Conservation (phyloP, 2,113 vertebrate genomes). For the Muntiacus muntjak region DNA sequence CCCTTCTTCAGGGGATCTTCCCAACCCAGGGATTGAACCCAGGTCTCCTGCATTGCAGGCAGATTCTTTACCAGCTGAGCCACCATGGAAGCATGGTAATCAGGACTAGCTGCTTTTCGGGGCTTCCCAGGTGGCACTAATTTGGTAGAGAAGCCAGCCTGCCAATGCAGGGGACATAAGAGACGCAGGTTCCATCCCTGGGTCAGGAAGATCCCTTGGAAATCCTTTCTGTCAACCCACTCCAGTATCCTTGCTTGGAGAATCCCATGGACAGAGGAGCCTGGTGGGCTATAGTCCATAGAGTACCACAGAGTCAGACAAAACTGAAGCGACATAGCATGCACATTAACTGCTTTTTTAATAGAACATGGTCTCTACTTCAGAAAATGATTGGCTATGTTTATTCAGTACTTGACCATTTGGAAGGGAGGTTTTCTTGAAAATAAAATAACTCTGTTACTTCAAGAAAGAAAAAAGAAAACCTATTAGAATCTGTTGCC, state of each 20-base stretch:
- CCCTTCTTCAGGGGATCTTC: not conserved
- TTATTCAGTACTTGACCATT: not conserved
- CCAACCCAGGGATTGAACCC: not conserved
- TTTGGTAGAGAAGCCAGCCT: not conserved
- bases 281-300: not conserved
- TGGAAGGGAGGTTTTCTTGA: not conserved
- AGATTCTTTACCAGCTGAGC: not conserved
- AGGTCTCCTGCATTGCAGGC: not conserved
- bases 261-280: not conserved
- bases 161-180: not conserved
- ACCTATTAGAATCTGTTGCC: not conserved
- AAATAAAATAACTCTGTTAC: not conserved
- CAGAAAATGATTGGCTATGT: not conserved
- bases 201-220: not conserved
- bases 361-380: not conserved
- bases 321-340: not conserved
- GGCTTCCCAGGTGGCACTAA: not conserved
- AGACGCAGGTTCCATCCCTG: not conserved
- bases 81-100: fast-evolving
- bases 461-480: not conserved
- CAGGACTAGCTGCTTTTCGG: not conserved
- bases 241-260: not conserved
- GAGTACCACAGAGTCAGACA: not conserved
- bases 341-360: not conserved
- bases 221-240: not conserved